Percentiles rank a stretch among this genome's conserved stretches.
Evolutionary conservation across 2,888 invertebrate species (phyloP).

Genomic region (Gandaritis pyraliata): DNA sequence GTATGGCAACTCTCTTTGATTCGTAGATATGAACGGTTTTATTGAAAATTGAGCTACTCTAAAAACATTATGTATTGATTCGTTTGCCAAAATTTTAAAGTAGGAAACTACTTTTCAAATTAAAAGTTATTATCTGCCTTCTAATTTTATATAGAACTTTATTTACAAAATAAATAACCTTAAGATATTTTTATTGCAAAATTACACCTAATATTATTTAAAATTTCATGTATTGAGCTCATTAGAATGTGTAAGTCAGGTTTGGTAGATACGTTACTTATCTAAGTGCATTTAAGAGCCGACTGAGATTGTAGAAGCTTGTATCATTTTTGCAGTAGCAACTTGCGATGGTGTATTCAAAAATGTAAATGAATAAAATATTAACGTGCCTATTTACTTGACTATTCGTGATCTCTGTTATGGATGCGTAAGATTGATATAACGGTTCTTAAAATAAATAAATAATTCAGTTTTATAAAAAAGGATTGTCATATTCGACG

Average conservation of each 20-base stretch:
- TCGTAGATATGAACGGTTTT: background rate
- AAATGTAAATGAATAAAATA: constrained; percentile 44
- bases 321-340: constrained; percentile 61
- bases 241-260: constrained; percentile 47
- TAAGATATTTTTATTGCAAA: no score
- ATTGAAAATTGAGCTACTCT: background rate
- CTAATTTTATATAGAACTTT: no score
- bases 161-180: no score
- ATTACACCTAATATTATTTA: background rate
- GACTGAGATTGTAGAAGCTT: constrained; percentile 73
- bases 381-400: constrained; percentile 50
- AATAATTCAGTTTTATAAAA: no score
- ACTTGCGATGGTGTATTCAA: constrained; percentile 59
- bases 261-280: constrained; percentile 50
- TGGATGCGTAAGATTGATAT: background rate
- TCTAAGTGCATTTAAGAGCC: constrained; percentile 69
- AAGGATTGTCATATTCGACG: no score
- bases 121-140: no score
- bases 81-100: no score
- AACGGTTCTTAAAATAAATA: background rate
- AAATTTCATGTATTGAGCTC: constrained; percentile 24
- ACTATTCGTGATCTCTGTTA: constrained; percentile 26
- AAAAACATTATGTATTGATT: background rate
- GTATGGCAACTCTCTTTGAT: background rate
- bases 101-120: no score